Evolutionary conservation across 2,888 invertebrate species (phyloP).

Genomic region (Brachyptera risi): DNA sequence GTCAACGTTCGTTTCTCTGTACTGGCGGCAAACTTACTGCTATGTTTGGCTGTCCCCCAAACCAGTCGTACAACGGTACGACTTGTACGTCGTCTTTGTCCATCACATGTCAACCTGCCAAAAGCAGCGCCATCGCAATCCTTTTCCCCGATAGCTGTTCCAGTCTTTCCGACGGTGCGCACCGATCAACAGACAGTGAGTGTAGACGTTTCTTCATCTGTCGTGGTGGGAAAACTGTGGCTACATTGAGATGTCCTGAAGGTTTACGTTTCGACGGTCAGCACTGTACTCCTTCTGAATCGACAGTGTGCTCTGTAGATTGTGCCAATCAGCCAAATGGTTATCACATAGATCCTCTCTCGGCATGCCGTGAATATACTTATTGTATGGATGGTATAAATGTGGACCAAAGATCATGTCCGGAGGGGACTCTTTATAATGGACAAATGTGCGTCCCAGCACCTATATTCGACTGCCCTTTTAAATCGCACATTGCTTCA

Average conservation of each 20-base stretch:
- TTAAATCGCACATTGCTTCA: constrained; percentile 8
- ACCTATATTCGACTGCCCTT: constrained; percentile 14
- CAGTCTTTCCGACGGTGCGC: constrained; percentile 39
- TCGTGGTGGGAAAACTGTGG: constrained; percentile 37
- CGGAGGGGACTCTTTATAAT: constrained; percentile 40
- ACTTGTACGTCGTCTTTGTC: constrained; percentile 27
- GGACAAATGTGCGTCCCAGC: constrained; percentile 41
- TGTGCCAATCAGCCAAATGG: constrained; percentile 47
- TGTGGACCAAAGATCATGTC: constrained; percentile 42
- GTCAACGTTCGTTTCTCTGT: constrained; percentile 51
- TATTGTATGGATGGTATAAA: constrained; percentile 50
- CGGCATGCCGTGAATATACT: constrained; percentile 51
- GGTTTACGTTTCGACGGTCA: constrained; percentile 39
- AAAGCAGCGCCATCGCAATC: constrained; percentile 40
- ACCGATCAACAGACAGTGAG: constrained; percentile 37
- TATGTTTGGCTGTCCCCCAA: constrained; percentile 40
- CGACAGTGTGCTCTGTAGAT: constrained; percentile 44
- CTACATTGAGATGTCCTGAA: constrained; percentile 39
- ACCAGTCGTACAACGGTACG: constrained; percentile 34
- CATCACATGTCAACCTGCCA: constrained; percentile 48
- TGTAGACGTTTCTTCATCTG: constrained; percentile 42
- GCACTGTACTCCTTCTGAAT: constrained; percentile 37
- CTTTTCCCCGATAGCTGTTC: constrained; percentile 38
- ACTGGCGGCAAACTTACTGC: constrained; percentile 48
- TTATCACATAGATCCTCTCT: constrained; percentile 48